Percentiles rank a stretch among this genome's conserved stretches.
Evolutionary conservation across 1,140 invertebrate species (phyloP).

Genomic region (Rhagoletis pomonella): DNA sequence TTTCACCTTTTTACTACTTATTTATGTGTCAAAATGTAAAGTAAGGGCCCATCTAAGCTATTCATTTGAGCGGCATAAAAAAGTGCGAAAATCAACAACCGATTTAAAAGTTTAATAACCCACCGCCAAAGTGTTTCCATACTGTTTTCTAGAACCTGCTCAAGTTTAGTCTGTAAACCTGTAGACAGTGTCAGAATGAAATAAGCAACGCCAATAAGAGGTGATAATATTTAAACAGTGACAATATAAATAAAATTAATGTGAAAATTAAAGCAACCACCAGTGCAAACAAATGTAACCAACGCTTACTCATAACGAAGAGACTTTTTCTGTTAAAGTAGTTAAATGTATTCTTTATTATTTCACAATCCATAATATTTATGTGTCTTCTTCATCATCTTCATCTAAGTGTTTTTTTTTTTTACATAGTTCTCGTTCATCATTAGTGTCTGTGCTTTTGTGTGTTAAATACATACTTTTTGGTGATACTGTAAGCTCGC

Average conservation of each 20-base stretch:
- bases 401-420: constrained; percentile 17
- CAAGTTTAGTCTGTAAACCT: too few species aligned
- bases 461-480: constrained; percentile 4
- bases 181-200: too few species aligned
- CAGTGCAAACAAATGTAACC: too few species aligned
- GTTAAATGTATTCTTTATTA: background rate
- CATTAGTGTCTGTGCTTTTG: background rate
- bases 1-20: too few species aligned
- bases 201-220: too few species aligned
- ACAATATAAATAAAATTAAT: background rate
- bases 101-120: background rate
- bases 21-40: too few species aligned
- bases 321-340: background rate
- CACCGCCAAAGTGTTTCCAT: background rate
- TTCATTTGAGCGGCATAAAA: background rate
- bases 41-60: background rate
- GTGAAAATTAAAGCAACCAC: background rate
- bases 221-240: background rate
- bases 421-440: background rate
- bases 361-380: too few species aligned
- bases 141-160: background rate
- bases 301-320: too few species aligned
- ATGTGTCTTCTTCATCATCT: background rate
- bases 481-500: background rate
- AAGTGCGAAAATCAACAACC: background rate